phyloP scores from a whole-genome alignment of 2,113 vertebrate species.

The Macaca mulatta region DNA sequence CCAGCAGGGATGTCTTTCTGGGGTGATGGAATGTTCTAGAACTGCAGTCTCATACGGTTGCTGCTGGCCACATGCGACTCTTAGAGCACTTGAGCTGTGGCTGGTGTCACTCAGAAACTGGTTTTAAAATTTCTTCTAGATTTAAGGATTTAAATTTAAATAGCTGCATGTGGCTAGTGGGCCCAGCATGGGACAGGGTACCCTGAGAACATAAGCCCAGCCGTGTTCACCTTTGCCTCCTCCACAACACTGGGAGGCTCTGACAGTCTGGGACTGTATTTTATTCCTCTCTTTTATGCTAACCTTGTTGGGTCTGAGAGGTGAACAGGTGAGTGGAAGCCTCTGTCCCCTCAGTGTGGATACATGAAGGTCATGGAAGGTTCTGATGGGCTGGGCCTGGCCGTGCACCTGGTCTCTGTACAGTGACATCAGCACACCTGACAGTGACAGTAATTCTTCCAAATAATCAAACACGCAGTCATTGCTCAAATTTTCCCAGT shows the following conservation, averaged over 20 bases:
- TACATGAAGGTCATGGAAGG: fast-evolving
- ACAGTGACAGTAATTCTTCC: neutral
- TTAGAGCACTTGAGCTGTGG: neutral
- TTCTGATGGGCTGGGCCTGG: neutral
- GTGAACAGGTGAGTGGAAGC: neutral
- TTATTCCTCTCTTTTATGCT: no score
- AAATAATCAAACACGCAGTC: neutral
- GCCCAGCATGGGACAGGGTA: fast-evolving
- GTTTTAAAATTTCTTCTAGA: fast-evolving
- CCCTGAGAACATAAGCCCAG: neutral
- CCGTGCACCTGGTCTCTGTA: fast-evolving
- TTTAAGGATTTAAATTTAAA: neutral
- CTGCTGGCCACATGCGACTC: neutral
- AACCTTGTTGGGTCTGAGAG: fast-evolving
- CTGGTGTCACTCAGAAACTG: neutral
- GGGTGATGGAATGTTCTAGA: neutral
- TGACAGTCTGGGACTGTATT: fast-evolving
- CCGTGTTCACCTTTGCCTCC: fast-evolving
- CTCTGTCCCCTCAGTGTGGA: neutral
- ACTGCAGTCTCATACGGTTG: fast-evolving
- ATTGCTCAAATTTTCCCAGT: neutral
- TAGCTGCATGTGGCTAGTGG: fast-evolving
- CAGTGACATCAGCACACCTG: neutral
- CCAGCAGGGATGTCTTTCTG: fast-evolving
- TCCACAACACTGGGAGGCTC: neutral